Evolutionary conservation across 2,888 invertebrate genomes (phyloP).

Genomic region (Pecten maximus): DNA sequence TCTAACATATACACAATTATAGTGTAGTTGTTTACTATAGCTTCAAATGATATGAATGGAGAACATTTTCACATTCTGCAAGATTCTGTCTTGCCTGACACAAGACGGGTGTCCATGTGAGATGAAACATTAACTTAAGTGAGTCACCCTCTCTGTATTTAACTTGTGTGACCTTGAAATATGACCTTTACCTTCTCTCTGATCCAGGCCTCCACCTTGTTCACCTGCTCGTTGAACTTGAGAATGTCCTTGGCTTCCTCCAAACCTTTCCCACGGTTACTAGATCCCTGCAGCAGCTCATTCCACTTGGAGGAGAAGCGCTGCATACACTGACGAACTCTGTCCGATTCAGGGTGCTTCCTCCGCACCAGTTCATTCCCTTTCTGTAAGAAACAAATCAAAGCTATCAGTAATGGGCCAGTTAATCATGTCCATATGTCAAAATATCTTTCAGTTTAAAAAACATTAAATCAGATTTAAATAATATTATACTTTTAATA

Average conservation of each 20-base stretch:
- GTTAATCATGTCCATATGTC: neutral
- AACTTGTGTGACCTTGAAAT: neutral
- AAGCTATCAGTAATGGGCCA: neutral
- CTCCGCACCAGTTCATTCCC: constrained; percentile 88
- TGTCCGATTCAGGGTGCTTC: constrained; percentile 88
- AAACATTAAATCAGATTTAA: neutral
- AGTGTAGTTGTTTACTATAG: too few species aligned
- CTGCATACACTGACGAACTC: constrained; percentile 87
- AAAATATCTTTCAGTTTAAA: neutral
- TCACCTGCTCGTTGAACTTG: constrained; percentile 97
- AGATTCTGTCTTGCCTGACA: too few species aligned
- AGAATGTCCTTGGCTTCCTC: constrained; percentile 99
- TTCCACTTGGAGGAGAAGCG: constrained; percentile 91
- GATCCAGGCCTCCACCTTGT: constrained; percentile 98
- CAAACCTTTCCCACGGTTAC: constrained; percentile 89
- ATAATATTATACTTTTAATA: too few species aligned
- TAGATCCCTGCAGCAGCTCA: constrained; percentile 88
- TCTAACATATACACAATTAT: too few species aligned
- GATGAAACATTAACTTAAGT: too few species aligned
- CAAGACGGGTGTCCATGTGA: too few species aligned
- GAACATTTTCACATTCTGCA: too few species aligned
- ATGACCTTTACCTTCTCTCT: constrained; percentile 91
- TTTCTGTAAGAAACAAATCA: constrained; percentile 70
- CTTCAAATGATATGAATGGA: too few species aligned
- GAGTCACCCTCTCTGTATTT: too few species aligned